Conservation (phyloP, 2,888 invertebrate genomes). For the Morpho helenor region DNA sequence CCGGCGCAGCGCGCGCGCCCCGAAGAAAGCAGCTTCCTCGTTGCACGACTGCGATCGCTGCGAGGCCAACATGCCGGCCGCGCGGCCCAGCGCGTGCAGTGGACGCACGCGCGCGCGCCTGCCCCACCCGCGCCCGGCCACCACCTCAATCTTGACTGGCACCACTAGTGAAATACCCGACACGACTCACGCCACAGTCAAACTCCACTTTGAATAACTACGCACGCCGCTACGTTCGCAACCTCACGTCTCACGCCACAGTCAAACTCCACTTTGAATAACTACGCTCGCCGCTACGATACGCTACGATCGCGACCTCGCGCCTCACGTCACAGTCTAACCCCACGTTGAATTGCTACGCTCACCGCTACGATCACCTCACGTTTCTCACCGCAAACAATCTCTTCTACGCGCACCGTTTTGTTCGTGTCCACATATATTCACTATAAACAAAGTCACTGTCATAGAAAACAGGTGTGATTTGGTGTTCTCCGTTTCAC, state of each 20-base stretch:
- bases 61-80: constrained; percentile 73
- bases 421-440: background rate
- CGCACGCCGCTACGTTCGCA: no score
- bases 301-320: no score
- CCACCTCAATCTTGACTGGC: constrained; percentile 52
- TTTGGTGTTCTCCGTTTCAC: constrained; percentile 11
- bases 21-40: constrained; percentile 78
- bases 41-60: constrained; percentile 77
- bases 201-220: background rate
- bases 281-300: no score
- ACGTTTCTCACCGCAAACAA: background rate
- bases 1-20: constrained; percentile 75
- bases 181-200: background rate
- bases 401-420: background rate
- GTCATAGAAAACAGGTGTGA: constrained; percentile 4
- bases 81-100: constrained; percentile 69
- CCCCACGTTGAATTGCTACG: background rate
- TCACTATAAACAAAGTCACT: background rate
- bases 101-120: constrained; percentile 77
- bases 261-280: background rate
- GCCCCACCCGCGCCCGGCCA: constrained; percentile 73
- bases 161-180: background rate
- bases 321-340: no score
- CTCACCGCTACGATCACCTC: background rate
- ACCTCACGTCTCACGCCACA: background rate